Evolutionary conservation across 1,140 invertebrate species (phyloP).

Genomic region (Drosophila simulans): DNA sequence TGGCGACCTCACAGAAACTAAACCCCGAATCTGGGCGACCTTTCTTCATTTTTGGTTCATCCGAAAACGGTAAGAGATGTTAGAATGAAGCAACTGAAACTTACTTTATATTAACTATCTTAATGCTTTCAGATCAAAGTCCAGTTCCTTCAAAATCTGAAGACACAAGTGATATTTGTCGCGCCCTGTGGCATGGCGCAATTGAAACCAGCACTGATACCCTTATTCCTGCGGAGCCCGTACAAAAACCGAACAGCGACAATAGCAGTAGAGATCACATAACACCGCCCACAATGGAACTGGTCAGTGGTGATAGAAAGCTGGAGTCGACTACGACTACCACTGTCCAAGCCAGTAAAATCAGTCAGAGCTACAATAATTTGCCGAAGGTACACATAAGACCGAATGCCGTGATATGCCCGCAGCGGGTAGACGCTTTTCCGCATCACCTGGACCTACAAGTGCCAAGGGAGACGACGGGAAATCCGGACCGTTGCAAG

Average conservation of each 20-base stretch:
- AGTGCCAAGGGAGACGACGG: slow-evolving; percentile 15
- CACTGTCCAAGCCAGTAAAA: slow-evolving; percentile 45
- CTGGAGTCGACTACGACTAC: slow-evolving; percentile 1
- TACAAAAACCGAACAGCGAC: slow-evolving; percentile 13
- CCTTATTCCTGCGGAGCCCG: slow-evolving; percentile 73
- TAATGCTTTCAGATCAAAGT: slow-evolving; percentile 27
- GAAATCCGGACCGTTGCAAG: slow-evolving; percentile 19
- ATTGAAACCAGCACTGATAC: slow-evolving; percentile 85
- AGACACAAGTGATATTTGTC: slow-evolving; percentile 53
- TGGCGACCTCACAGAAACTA: slow-evolving; percentile 2
- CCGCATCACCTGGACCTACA: slow-evolving; percentile 49
- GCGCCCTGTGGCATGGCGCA: slow-evolving; percentile 57
- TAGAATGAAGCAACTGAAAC: too few species aligned
- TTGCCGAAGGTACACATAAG: slow-evolving; percentile 69
- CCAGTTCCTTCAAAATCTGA: slow-evolving; percentile 34
- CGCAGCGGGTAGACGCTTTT: slow-evolving; percentile 26
- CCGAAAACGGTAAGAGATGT: slow-evolving; percentile 14
- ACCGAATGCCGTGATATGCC: slow-evolving; percentile 24
- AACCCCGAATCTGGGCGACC: neutral
- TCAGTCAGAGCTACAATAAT: slow-evolving; percentile 62
- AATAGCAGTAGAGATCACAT: slow-evolving; percentile 5
- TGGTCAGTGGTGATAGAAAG: slow-evolving; percentile 14
- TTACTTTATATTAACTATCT: neutral
- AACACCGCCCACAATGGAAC: neutral
- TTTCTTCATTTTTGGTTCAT: neutral